Conservation (phyloP, 2,113 vertebrate species). For the Sprattus sprattus region DNA sequence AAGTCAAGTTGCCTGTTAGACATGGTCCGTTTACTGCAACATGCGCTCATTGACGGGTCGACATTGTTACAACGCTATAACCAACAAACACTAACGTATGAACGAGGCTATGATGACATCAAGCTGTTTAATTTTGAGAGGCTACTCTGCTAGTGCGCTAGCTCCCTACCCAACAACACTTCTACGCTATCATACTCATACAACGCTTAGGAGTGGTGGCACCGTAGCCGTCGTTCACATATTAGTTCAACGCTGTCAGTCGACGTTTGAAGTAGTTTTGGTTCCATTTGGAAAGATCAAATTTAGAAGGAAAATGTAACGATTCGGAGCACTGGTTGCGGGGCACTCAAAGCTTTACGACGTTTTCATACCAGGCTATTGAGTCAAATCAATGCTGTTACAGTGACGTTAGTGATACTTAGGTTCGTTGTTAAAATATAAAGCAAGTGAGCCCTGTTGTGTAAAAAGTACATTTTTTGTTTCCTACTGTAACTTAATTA, state of each 20-base stretch:
- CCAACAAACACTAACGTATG: not conserved
- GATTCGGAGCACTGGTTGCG: not conserved
- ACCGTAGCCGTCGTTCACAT: not conserved
- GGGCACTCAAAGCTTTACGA: not conserved
- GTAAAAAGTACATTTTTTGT: not conserved
- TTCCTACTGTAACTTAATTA: not conserved
- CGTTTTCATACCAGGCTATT: not conserved
- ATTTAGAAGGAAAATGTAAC: not conserved
- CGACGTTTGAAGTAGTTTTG: not conserved
- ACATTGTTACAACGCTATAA: not conserved
- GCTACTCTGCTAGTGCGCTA: not conserved
- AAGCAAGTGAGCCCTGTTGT: not conserved
- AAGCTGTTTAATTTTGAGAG: not conserved
- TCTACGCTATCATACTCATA: not conserved
- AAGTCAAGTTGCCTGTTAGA: not conserved
- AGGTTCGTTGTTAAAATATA: no score
- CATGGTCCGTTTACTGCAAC: not conserved
- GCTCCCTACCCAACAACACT: not conserved
- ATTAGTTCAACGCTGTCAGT: not conserved
- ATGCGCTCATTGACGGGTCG: not conserved
- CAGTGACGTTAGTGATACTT: not conserved
- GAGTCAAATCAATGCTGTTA: not conserved
- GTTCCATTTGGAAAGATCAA: not conserved
- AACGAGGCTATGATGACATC: conserved; percentile 3
- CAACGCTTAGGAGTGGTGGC: not conserved